Percentiles rank a stretch among this genome's conserved stretches.
Conservation (phyloP, 2,888 invertebrate species). For the Elmis aenea region DNA sequence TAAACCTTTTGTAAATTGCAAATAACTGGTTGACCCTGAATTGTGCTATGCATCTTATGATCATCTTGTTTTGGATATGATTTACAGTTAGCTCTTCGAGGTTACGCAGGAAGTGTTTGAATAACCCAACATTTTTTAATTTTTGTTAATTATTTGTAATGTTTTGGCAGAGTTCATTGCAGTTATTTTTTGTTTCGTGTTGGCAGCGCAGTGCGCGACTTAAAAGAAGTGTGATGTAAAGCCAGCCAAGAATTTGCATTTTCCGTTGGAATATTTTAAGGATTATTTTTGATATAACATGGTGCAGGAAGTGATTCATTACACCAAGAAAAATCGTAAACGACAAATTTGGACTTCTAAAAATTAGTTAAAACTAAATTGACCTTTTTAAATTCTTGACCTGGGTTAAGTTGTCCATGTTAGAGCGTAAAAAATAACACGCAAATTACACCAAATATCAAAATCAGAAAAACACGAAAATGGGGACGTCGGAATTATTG, state of each 20-base stretch:
- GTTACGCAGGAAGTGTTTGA: no score
- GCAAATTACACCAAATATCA: conserved; percentile 16
- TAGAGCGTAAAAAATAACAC: conserved; percentile 29
- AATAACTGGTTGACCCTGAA: no score
- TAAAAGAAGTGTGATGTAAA: conserved; percentile 4
- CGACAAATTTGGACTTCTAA: conserved; percentile 8
- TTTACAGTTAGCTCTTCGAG: no score
- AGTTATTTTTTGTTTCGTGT: no score
- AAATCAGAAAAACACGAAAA: conserved; percentile 5
- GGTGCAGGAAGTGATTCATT: not conserved
- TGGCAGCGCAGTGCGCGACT: no score
- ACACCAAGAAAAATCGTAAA: not conserved
- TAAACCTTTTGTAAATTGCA: no score
- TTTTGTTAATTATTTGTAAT: no score
- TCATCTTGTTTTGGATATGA: no score
- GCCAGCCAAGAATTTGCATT: not conserved
- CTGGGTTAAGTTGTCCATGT: conserved; percentile 36
- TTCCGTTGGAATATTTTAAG: conserved; percentile 1
- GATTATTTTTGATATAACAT: conserved; percentile 2
- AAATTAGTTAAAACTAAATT: conserved; percentile 6
- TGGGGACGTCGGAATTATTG: conserved; percentile 7
- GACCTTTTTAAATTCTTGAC: conserved; percentile 31
- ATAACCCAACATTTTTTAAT: no score
- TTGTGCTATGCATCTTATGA: no score
- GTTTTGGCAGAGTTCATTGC: no score